Base-by-base conservation (phyloP, 2,888 invertebrate species). In the Lordiphosa fenestrarum region DNA sequence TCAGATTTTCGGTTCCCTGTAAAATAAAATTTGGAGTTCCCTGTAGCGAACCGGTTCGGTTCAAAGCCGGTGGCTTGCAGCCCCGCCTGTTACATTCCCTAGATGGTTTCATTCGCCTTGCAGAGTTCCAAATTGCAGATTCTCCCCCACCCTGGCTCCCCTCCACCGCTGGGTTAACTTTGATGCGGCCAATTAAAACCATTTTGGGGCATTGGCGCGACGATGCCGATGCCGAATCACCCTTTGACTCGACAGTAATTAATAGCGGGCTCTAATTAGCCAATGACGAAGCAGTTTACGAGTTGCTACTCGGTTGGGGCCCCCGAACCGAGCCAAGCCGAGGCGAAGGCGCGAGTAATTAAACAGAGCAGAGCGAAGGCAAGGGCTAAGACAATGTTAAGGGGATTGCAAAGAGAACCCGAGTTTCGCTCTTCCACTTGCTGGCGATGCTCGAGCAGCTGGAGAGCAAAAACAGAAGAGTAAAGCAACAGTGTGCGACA, bases 211-310 rank as follows among this genome's bases (percentile, higher is more conserved):
- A 44, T 59, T 49, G 46, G 33, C 42, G 21, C 23, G 49, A 30
- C 30, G 30, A 30, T 30, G 30, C 30, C 30, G 42, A 44, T 25
- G 19, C 13, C 30, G 53, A 64, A 53, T 54, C 58, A 66, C 61
- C 52, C 75, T 64, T 66, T 60, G 46, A 35, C 38, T 44, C 36
- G 33, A 39, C 40, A 50, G 53, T 68, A 80, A 81, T 80, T 81
- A 81, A 49, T 15, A 40, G 42, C 30, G 36, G 53, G 44, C 48
- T 55, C 52, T 84, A 80, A 80, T 80, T 84, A 80, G 78, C 78
- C 78, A 80, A 80, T 80, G 84, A 84, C 74, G 48, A 25, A 19
- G 62, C 61, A 66, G 62, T 62, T 66, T 33, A 12, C 23, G 10
- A 30, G 10, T 10, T 30, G 30, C 30, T 30, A 30, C 7, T 30